Percentiles rank a stretch among this genome's conserved stretches.
Conservation (phyloP, 2,888 invertebrate genomes). For the Synanthedon vespiformis region DNA sequence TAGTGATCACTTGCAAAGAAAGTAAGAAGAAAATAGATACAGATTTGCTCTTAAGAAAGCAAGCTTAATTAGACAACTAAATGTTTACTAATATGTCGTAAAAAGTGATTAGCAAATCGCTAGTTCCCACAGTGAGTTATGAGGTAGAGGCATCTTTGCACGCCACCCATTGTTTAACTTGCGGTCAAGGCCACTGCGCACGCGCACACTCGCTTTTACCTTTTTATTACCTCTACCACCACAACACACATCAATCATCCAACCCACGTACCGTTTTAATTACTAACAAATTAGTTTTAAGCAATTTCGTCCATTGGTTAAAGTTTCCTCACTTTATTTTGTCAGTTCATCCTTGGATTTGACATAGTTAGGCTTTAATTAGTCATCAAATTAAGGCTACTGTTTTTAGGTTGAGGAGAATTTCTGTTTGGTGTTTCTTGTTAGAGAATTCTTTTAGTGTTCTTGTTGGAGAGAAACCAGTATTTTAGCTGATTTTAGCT, state of each 20-base stretch:
- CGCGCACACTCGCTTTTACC: conserved; percentile 16
- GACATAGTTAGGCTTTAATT: not conserved
- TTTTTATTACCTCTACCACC: conserved; percentile 2
- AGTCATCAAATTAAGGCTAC: not conserved
- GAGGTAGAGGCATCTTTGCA: conserved; percentile 19
- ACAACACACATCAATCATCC: not conserved
- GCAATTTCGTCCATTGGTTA: not conserved
- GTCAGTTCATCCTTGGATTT: conserved; percentile 1
- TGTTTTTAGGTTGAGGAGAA: not conserved
- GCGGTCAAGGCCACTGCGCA: conserved; percentile 35
- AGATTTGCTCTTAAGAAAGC: no score
- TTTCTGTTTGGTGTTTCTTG: not conserved
- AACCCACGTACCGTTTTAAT: not conserved
- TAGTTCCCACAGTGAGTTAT: conserved; percentile 35
- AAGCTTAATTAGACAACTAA: not conserved
- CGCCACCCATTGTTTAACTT: conserved; percentile 31
- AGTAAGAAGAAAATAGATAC: no score
- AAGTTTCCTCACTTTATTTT: not conserved
- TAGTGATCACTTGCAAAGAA: no score
- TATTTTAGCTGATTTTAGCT: no score
- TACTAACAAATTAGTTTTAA: not conserved
- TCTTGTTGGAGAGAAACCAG: no score
- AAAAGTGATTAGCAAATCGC: conserved; percentile 23
- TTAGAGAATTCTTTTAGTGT: no score
- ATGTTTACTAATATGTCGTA: conserved; percentile 17